A percentile compares a stretch with the other conserved stretches of the same genome.
Conservation (phyloP, 2,888 invertebrate genomes). For the Serrognathus titanus region DNA sequence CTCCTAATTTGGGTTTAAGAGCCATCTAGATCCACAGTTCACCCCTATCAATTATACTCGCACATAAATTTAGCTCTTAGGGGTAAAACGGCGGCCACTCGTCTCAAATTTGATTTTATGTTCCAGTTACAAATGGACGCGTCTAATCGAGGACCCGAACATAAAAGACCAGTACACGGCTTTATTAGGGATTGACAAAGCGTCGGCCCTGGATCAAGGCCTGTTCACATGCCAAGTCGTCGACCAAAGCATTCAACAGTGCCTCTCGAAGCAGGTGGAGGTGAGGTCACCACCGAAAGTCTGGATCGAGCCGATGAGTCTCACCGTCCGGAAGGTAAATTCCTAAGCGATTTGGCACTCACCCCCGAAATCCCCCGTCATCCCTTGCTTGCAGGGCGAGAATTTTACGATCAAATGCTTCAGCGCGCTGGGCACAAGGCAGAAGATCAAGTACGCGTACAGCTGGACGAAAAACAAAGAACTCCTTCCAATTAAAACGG, state of each 20-base stretch:
- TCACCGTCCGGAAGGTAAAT: constrained; percentile 66
- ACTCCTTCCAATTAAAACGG: constrained; percentile 68
- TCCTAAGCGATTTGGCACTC: background rate
- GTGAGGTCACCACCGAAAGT: constrained; percentile 64
- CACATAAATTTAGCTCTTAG: background rate
- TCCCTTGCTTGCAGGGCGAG: constrained; percentile 55
- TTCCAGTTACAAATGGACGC: constrained; percentile 66
- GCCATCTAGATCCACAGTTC: background rate
- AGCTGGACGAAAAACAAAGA: constrained; percentile 80
- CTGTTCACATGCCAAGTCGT: constrained; percentile 73
- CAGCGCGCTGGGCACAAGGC: constrained; percentile 65
- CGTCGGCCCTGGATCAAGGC: constrained; percentile 68
- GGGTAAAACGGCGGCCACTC: too few relatives aligned
- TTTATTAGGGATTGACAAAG: constrained; percentile 67
- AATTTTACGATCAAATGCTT: constrained; percentile 70
- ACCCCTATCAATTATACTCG: background rate
- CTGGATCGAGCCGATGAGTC: constrained; percentile 65
- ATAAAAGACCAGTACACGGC: constrained; percentile 63
- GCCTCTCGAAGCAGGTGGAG: constrained; percentile 60
- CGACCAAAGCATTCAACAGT: constrained; percentile 64
- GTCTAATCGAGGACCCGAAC: constrained; percentile 49
- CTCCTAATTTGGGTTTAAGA: background rate
- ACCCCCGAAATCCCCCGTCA: background rate
- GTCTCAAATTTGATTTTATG: constrained; percentile 24
- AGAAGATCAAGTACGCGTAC: constrained; percentile 67